phyloP scores from a whole-genome alignment of 2,888 invertebrate genomes.

The Platycheirus albimanus region DNA sequence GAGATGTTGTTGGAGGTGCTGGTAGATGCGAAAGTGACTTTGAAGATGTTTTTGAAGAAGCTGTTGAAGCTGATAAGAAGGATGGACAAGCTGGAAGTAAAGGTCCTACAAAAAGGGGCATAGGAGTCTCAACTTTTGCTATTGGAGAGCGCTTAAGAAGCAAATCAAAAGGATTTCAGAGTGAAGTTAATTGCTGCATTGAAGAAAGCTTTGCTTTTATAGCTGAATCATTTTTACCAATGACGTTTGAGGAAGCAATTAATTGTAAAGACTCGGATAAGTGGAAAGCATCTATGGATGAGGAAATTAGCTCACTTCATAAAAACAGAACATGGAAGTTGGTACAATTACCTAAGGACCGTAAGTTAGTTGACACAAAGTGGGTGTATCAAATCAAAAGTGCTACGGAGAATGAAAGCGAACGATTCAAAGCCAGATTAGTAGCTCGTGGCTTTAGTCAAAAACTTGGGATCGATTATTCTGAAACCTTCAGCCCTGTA shows the following conservation, averaged over 20 bases:
- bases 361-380: constrained; percentile 74
- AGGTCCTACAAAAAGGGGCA: neutral
- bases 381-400: too few relatives aligned
- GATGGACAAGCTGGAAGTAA: neutral
- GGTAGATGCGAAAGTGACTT: too few relatives aligned
- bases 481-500: constrained; percentile 78
- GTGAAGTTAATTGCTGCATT: neutral
- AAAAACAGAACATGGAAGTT: constrained; percentile 69
- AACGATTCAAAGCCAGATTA: too few relatives aligned
- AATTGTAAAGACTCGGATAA: constrained; percentile 46
- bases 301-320: constrained; percentile 54
- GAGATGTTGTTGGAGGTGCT: too few relatives aligned
- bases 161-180: neutral
- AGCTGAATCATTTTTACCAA: constrained; percentile 52
- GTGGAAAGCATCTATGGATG: constrained; percentile 73
- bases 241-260: constrained; percentile 65
- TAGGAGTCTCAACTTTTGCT: neutral
- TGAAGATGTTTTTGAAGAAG: too few relatives aligned
- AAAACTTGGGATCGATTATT: constrained; percentile 76
- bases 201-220: neutral
- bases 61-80: neutral
- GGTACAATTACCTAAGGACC: constrained; percentile 37
- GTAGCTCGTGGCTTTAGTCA: constrained; percentile 77
- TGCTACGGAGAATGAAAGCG: too few relatives aligned
- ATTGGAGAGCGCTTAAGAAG: constrained; percentile 2